Conservation (phyloP, 2,888 invertebrate species). For the Drosophila prolongata region DNA sequence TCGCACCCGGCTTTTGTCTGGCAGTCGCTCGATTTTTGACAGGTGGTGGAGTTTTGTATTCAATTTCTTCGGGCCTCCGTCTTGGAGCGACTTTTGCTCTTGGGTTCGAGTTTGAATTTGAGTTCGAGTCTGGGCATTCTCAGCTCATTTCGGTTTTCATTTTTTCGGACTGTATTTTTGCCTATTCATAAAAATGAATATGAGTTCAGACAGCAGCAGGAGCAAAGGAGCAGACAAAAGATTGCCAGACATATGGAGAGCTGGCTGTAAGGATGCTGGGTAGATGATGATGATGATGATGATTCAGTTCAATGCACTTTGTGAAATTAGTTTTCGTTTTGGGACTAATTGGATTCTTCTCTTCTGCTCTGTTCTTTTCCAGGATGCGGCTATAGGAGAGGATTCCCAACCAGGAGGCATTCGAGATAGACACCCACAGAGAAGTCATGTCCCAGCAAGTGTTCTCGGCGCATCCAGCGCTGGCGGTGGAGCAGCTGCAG, state of each 20-base stretch:
- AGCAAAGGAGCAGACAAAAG: constrained; percentile 44
- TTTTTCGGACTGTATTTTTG: constrained; percentile 61
- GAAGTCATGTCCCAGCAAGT: constrained; percentile 77
- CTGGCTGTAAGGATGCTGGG: constrained; percentile 36
- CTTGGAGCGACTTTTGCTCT: constrained; percentile 70
- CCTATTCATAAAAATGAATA: constrained; percentile 79
- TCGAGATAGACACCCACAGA: constrained; percentile 11
- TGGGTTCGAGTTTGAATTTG: constrained; percentile 56
- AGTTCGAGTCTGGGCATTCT: constrained; percentile 53
- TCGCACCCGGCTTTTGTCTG: constrained; percentile 51
- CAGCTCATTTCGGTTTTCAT: constrained; percentile 31
- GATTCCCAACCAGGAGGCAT: constrained; percentile 5
- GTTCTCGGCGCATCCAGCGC: constrained; percentile 83
- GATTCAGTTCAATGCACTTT: constrained; percentile 70
- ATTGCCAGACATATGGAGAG: constrained; percentile 47
- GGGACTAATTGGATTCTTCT: constrained; percentile 66
- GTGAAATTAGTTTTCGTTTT: constrained; percentile 67
- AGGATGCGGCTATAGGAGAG: constrained; percentile 62
- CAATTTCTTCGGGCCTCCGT: constrained; percentile 63
- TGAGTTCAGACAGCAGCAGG: constrained; percentile 65
- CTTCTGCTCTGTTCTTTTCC: constrained; percentile 41
- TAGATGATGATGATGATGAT: neutral
- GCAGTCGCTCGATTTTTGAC: constrained; percentile 79
- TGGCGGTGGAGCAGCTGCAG: constrained; percentile 80
- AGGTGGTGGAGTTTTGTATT: constrained; percentile 81